Percentiles rank a stretch among this genome's conserved stretches.
phyloP scores from a whole-genome alignment of 23 tunicate genomes.

The Aplidium turbinatum region DNA sequence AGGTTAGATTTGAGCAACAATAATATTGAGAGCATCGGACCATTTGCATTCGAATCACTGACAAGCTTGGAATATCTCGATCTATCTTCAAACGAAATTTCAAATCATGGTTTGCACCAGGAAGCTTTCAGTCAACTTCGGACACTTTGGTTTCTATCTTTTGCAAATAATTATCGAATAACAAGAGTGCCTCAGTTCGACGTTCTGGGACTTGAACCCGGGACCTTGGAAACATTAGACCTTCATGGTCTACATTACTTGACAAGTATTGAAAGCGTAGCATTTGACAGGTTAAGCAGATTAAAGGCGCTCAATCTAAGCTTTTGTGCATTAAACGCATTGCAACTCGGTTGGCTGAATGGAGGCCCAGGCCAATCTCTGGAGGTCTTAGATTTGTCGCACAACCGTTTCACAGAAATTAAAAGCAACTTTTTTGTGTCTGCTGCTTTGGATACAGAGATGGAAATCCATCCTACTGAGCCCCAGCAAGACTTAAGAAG shows the following conservation, averaged over 20 bases:
- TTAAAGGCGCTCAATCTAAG: slow-evolving; percentile 52
- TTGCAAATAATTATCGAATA: slow-evolving; percentile 25
- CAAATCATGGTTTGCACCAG: slow-evolving; percentile 3
- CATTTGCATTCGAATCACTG: slow-evolving; percentile 24
- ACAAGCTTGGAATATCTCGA: slow-evolving; percentile 50
- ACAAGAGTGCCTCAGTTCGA: slow-evolving; percentile 2
- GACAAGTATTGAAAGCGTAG: not conserved
- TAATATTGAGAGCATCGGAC: slow-evolving; percentile 25
- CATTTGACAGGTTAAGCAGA: slow-evolving; percentile 21
- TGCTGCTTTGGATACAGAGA: not conserved
- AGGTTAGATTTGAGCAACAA: slow-evolving; percentile 78
- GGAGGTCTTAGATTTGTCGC: slow-evolving; percentile 55
- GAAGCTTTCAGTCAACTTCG: slow-evolving; percentile 10
- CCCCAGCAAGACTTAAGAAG: not conserved
- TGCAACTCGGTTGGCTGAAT: slow-evolving; percentile 72
- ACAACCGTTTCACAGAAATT: slow-evolving; percentile 20
- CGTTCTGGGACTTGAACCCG: slow-evolving; percentile 20
- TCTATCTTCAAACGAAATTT: slow-evolving; percentile 44
- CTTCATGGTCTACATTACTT: slow-evolving; percentile 32
- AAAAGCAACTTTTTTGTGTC: slow-evolving; percentile 40
- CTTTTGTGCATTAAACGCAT: slow-evolving; percentile 32
- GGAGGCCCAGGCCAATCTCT: slow-evolving; percentile 61
- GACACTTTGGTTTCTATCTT: slow-evolving; percentile 15
- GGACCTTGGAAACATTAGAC: slow-evolving; percentile 23
- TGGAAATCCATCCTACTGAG: not conserved